Evolutionary conservation across 2,113 vertebrate genomes (phyloP).

Genomic region (Felis chaus): DNA sequence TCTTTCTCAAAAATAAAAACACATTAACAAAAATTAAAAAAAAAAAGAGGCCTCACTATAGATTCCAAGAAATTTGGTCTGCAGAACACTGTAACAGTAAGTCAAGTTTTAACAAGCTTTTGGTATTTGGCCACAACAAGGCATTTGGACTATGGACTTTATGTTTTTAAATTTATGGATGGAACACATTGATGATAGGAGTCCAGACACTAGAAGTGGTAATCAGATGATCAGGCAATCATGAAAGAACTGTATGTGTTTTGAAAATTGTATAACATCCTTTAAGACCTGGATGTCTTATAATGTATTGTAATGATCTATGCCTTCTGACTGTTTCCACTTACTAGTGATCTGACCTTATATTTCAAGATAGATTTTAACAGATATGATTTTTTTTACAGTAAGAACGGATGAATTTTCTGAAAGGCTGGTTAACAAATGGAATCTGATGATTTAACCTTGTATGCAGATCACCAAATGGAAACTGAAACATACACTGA

Average conservation of each 20-base stretch:
- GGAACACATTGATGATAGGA: background rate
- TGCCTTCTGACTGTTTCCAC: background rate
- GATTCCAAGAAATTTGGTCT: background rate
- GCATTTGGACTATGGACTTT: background rate
- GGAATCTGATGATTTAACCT: background rate
- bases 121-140: background rate
- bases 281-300: background rate
- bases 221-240: background rate
- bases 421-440: background rate
- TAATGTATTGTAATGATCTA: background rate
- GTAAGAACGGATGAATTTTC: background rate
- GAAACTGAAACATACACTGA: background rate
- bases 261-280: background rate
- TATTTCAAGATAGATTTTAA: background rate
- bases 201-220: background rate
- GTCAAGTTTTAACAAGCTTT: background rate
- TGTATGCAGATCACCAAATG: background rate
- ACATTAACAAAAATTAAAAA: too few species aligned
- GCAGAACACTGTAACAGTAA: background rate
- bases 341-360: background rate
- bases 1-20: too few species aligned
- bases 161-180: background rate
- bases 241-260: background rate
- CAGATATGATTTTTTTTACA: background rate
- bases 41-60: background rate